Base-by-base conservation (phyloP, 2,113 vertebrate species). In the Chloebia gouldiae region DNA sequence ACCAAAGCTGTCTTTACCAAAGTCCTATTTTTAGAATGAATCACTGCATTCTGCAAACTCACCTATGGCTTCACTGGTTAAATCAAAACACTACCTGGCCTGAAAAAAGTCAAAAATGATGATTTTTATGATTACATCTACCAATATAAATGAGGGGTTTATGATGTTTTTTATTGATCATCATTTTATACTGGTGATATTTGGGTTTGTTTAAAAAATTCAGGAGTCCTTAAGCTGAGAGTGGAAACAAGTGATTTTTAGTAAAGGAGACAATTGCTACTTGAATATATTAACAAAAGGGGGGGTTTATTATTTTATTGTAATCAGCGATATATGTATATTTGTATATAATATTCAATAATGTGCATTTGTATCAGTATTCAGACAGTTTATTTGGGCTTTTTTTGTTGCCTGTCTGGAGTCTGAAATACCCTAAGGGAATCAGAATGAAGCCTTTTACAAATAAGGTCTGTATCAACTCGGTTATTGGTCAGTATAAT, bases 11-110 rank as follows among this genome's bases (percentile, higher is more conserved):
- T 23, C 60, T 28, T 92, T 92, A 60, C 42, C 76, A 84, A 81
- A 96, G 25, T 39, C 35, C 51, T 97, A 69, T 91, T 89, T 97
- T 97, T 95, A 86, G 75, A 91, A 86, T 37, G 20, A 42, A 42
- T 69, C 30, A 47, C 30, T 25, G 23, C 16, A 82, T 86, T 89
- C 79, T 96, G 73, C 50, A 82, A 91, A 40, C 63, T 66, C 35
- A 70, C 86, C 28, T 82, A 3, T 82, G 54, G 86, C 60, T 90
- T 95, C 69, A 50, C 12, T 66, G 42, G 45, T 51, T 93, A 80
- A 86, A 87, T 53, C 30, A 80, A 97, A 92, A 72, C 15, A 71
- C 57, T 57, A 66, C 51, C 22, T 47, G 30, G 4, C 27, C 27
- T 69, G 16, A 72, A 20, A 68, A 80, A 63, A 80, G 17, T 31